Evolutionary conservation across 2,888 invertebrate species (phyloP).

Genomic region (Tenthredo distinguenda): DNA sequence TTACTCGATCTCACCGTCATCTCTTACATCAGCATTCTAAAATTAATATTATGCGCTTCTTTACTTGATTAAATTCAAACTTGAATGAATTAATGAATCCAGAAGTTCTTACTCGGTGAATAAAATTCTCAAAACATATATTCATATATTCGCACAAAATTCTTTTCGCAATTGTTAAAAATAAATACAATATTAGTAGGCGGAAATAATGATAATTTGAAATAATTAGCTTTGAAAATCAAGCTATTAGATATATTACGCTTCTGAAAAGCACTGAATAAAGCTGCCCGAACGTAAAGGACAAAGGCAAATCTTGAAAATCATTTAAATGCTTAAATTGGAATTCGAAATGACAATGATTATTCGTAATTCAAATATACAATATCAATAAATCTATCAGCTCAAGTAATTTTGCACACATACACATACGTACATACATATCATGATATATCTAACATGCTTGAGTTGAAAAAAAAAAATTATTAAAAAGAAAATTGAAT

Average conservation of each 20-base stretch:
- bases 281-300: background rate
- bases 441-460: slow-evolving; percentile 5
- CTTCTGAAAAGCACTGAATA: background rate
- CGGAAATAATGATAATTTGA: background rate
- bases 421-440: background rate
- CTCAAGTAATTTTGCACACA: slow-evolving; percentile 6
- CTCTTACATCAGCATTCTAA: slow-evolving; percentile 61
- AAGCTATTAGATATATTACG: background rate
- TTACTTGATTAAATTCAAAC: slow-evolving; percentile 13
- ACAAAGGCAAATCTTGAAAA: background rate
- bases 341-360: background rate
- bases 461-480: slow-evolving; percentile 43
- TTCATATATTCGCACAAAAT: slow-evolving; percentile 49
- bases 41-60: slow-evolving; percentile 49
- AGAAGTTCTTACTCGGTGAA: slow-evolving; percentile 46
- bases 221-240: background rate
- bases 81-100: slow-evolving; percentile 45
- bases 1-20: slow-evolving; percentile 51
- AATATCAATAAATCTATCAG: background rate
- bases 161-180: slow-evolving; percentile 44
- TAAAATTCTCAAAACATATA: slow-evolving; percentile 54
- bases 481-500: slow-evolving; percentile 40
- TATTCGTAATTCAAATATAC: background rate
- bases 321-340: background rate
- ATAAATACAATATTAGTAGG: background rate